Conservation (phyloP, 2,888 invertebrate genomes). For the Harpalus rufipes region DNA sequence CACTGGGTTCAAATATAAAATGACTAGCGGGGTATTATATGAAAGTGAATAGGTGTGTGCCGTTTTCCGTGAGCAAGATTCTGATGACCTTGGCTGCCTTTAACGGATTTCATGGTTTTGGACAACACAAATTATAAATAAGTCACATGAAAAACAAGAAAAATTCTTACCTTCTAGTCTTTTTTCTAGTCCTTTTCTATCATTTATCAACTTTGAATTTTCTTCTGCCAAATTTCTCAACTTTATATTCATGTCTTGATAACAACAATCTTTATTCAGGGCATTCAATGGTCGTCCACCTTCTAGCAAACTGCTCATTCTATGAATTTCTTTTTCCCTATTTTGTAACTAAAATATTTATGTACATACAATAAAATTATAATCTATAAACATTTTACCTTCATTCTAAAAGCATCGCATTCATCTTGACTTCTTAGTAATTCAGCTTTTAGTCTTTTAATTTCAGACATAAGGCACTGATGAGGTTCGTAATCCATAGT, state of each 20-base stretch:
- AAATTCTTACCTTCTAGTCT: slow-evolving; percentile 77
- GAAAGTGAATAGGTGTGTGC: no score
- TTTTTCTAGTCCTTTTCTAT: slow-evolving; percentile 80
- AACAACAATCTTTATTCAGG: slow-evolving; percentile 83
- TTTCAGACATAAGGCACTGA: slow-evolving; percentile 72
- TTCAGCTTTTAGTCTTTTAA: slow-evolving; percentile 76
- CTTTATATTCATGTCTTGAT: slow-evolving; percentile 80
- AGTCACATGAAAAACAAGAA: background rate
- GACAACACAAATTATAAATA: no score
- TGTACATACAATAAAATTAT: background rate
- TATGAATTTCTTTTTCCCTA: slow-evolving; percentile 85
- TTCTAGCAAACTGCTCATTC: slow-evolving; percentile 84
- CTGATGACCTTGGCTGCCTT: no score
- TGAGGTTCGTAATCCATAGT: background rate
- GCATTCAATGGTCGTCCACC: slow-evolving; percentile 85
- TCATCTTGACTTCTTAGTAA: slow-evolving; percentile 74
- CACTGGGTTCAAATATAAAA: no score
- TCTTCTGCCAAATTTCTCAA: slow-evolving; percentile 78
- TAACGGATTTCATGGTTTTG: no score
- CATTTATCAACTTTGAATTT: slow-evolving; percentile 80
- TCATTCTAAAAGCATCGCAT: slow-evolving; percentile 76
- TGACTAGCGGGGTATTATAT: no score
- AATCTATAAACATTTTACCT: slow-evolving; percentile 72
- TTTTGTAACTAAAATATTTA: slow-evolving; percentile 72
- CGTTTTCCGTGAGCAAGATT: no score